Conservation (phyloP, 2,888 invertebrate species). For the Plagodis dolabraria region DNA sequence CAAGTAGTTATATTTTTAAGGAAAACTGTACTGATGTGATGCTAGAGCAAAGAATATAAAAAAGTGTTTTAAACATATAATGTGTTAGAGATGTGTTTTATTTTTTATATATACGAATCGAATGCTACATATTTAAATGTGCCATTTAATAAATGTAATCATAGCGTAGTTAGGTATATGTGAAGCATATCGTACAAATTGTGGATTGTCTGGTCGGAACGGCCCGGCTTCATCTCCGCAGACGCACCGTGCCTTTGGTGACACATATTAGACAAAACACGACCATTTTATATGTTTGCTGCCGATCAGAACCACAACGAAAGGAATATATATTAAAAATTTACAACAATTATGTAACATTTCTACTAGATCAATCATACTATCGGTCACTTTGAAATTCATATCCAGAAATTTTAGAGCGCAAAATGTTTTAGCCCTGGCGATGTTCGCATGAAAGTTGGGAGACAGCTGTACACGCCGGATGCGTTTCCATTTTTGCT, state of each 20-base stretch:
- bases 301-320: slow-evolving; percentile 32
- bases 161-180: slow-evolving; percentile 51
- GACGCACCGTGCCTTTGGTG: slow-evolving; percentile 46
- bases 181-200: slow-evolving; percentile 49
- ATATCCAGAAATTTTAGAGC: no score
- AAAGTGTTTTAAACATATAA: slow-evolving; percentile 55
- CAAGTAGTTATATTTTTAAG: slow-evolving; percentile 56
- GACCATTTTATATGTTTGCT: slow-evolving; percentile 22
- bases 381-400: no score
- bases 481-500: no score
- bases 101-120: slow-evolving; percentile 56
- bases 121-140: slow-evolving; percentile 76
- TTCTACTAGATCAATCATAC: no score
- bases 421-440: no score
- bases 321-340: no score
- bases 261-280: slow-evolving; percentile 8
- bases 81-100: slow-evolving; percentile 46
- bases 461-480: no score
- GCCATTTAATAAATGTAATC: slow-evolving; percentile 73
- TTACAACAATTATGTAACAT: no score
- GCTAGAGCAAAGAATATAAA: slow-evolving; percentile 76
- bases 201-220: slow-evolving; percentile 48
- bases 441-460: no score
- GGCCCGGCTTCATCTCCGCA: slow-evolving; percentile 29
- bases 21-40: slow-evolving; percentile 79